These are phyloP conservation scores for Pseudopipra pipra DNA, from an alignment of 2,113 vertebrate species.

Conservation along the genomic window DNA sequence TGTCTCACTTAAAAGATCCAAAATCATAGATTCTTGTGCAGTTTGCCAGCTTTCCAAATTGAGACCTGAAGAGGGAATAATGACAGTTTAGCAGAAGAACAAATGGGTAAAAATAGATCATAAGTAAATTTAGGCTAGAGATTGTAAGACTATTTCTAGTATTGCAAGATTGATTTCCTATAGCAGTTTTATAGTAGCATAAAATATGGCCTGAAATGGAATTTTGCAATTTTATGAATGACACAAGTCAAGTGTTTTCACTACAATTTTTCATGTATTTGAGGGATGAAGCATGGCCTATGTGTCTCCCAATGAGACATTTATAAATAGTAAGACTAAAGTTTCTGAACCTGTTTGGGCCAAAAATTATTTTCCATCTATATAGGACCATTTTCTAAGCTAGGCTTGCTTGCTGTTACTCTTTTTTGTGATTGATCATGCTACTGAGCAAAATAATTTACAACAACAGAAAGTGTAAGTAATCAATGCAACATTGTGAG, in stretches of 20 bases:
- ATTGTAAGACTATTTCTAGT: background rate
- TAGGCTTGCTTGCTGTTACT: background rate
- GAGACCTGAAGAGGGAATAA: background rate
- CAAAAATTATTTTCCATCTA: background rate
- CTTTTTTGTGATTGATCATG: background rate
- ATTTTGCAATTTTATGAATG: background rate
- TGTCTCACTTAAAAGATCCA: background rate
- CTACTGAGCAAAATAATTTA: background rate
- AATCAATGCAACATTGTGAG: background rate
- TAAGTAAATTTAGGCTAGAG: background rate
- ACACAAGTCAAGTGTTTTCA: background rate
- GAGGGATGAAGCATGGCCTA: background rate
- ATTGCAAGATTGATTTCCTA: background rate
- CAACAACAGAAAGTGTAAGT: background rate
- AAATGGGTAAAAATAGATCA: background rate
- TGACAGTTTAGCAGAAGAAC: background rate
- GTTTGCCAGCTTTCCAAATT: background rate
- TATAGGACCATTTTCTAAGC: background rate
- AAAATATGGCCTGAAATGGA: background rate
- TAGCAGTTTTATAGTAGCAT: background rate
- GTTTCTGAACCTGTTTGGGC: background rate
- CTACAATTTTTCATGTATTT: background rate
- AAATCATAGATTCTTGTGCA: background rate
- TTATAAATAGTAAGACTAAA: background rate
- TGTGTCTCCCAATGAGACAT: background rate